Base-by-base conservation (phyloP, 2,888 invertebrate species). In the Morpho deidamia region DNA sequence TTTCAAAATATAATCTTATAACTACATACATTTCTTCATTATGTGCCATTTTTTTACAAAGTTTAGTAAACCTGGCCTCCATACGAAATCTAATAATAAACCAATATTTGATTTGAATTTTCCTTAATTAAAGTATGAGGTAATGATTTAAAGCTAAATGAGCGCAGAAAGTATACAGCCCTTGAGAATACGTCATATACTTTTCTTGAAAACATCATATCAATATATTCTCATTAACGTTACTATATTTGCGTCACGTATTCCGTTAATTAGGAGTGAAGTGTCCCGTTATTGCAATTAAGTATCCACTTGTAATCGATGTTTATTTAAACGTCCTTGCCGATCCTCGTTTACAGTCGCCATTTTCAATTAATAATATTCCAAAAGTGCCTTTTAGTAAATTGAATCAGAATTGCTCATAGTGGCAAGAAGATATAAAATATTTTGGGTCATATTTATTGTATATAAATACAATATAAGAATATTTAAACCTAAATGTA, bases 221-320 rank as follows among this genome's bases (percentile, higher is more conserved):
- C 39, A 39, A 46, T 46, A n/a, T n/a, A 46, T 46, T 46, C 23
- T 11, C 39, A 46, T 46, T 32, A 39, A 46, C 32, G 11, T 11
- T 7, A 5, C 38, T n/a, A 14, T 8, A 39, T 39, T 39, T 32
- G 9, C 5, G 9, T n/a, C 39, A 32, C 46, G 46, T 32, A 11
- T 39, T 46, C 11, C 39, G 32, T 46, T 46, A 39, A 46, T 39
- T 23, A 46, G 46, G 46, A 46, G 38, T 39, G 46, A 46, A 39
- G 46, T 46, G 46, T 46, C 39, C 38, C 14, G 41, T 39, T 39
- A 11, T 38, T 32, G 46, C 32, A 46, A 46, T 46, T 32, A 46
- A 39, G 38, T 39, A 32, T 23, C 38, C 46, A 46, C 39, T 46
- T 39, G 32, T 11, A 39, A 39, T 39, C 38, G 38, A 11, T 38